Evolutionary conservation across 2,888 invertebrate genomes (phyloP), one percentile per base, ranked within the genome.

Genomic region (Dryococelus australis): DNA sequence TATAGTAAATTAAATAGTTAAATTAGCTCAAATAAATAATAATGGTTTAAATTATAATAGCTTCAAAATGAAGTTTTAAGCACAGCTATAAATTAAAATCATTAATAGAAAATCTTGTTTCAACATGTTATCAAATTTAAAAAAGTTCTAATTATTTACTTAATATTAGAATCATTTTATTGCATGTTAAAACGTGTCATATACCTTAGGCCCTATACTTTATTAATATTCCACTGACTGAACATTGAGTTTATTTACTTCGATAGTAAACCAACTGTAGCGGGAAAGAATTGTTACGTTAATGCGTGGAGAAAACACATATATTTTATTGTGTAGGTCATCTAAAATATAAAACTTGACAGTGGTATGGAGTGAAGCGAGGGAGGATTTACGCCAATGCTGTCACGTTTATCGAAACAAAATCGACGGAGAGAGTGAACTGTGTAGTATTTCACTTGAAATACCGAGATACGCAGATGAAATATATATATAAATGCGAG

Each of bases 401-500:
- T 65, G 65, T 65, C 65, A 16, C 20, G 65, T 16, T 65, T 65
- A 65, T 65, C 65, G 65, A 65, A 65, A 65, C 65, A 65, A 65
- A 65, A 65, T 65, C 65, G 65, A 65, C 65, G 65, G n/a, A 24
- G 65, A 65, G 65, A 65, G 65, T 65, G 65, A 65, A 24, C 65
- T n/a, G 65, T 65, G 65, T n/a, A 65, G 65, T 65, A 65, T 65
- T 65, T 65, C 65, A 65, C 65, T 9, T 65, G 65, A 65, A 65
- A 65, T 20, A 65, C 65, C 65, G 65, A 65, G 65, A 65, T 65
- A 65, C 65, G 47, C 65, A 65, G 65, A 65, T 65, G 65, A 65
- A 65, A 65, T 65, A 65, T 65, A 65, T 65, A 65, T 65, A n/a
- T 65, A 65, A 65, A 65, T 65, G 65, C 65, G n/a, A 65, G 24